These are phyloP conservation scores for Sarcophaga variegata DNA, from an alignment of 2,888 invertebrate species.

Conservation along the genomic window DNA sequence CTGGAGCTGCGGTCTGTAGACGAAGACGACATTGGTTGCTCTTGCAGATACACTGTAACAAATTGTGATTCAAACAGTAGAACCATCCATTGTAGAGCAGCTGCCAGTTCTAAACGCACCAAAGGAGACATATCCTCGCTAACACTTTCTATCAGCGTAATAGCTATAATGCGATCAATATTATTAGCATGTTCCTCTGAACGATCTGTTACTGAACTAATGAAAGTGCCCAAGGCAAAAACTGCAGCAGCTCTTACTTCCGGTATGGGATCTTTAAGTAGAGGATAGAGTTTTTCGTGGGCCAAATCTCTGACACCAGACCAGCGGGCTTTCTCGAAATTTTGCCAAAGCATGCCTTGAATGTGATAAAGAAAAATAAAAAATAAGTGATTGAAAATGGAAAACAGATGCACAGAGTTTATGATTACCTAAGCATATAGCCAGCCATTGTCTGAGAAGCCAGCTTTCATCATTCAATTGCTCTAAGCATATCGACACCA, in stretches of 20 bases:
- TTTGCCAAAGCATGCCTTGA: slow-evolving; percentile 88
- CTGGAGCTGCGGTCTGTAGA: slow-evolving; percentile 75
- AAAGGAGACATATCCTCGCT: slow-evolving; percentile 93
- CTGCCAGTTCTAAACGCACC: slow-evolving; percentile 93
- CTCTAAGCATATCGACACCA: slow-evolving; percentile 95
- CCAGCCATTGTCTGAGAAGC: slow-evolving; percentile 92
- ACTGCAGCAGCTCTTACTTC: slow-evolving; percentile 97
- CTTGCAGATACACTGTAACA: slow-evolving; percentile 89
- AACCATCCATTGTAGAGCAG: slow-evolving; percentile 93
- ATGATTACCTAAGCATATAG: slow-evolving; percentile 92
- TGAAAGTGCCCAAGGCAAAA: slow-evolving; percentile 96
- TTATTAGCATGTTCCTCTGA: slow-evolving; percentile 97
- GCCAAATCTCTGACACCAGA: slow-evolving; percentile 97
- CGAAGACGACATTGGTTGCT: slow-evolving; percentile 76
- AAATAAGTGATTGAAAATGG: slow-evolving; percentile 9
- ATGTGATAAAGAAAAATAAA: slow-evolving; percentile 40
- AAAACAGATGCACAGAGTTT: not conserved
- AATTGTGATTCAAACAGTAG: slow-evolving; percentile 94
- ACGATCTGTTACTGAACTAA: slow-evolving; percentile 91
- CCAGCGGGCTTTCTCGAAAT: slow-evolving; percentile 94
- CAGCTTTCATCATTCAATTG: slow-evolving; percentile 89
- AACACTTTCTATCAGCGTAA: slow-evolving; percentile 90
- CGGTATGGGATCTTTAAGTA: slow-evolving; percentile 91
- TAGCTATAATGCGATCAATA: slow-evolving; percentile 95
- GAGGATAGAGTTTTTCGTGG: slow-evolving; percentile 95